Evolutionary conservation across 2,888 invertebrate species (phyloP).

Genomic region (Lordiphosa fenestrarum): DNA sequence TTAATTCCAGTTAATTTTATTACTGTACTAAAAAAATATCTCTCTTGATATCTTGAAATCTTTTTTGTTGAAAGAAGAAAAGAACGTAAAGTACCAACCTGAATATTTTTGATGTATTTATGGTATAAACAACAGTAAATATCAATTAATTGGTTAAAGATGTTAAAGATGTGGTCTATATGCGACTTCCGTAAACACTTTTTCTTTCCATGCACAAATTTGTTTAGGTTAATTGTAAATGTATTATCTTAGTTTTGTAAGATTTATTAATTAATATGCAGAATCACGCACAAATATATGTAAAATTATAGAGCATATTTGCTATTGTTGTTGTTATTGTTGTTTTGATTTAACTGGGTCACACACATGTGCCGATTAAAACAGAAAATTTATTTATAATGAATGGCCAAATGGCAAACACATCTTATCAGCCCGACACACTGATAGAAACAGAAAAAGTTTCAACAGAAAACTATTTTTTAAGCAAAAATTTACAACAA

Average conservation of each 20-base stretch:
- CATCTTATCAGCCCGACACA: constrained; percentile 10
- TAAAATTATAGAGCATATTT: constrained; percentile 44
- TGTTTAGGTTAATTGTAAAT: constrained; percentile 44
- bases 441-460: constrained; percentile 25
- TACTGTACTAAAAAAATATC: too few relatives aligned
- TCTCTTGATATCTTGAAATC: too few relatives aligned
- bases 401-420: constrained; percentile 15
- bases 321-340: constrained; percentile 39
- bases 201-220: constrained; percentile 33
- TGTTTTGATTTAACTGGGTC: constrained; percentile 60
- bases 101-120: constrained; percentile 8
- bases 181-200: constrained; percentile 28
- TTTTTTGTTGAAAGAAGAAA: not conserved
- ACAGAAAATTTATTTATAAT: constrained; percentile 55
- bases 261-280: constrained; percentile 66
- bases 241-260: constrained; percentile 17
- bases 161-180: constrained; percentile 10
- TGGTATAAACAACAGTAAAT: constrained; percentile 12
- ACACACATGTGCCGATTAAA: constrained; percentile 72
- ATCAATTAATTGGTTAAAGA: constrained; percentile 6
- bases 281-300: constrained; percentile 43
- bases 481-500: constrained; percentile 69
- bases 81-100: constrained; percentile 3
- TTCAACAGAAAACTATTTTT: constrained; percentile 20
- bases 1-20: too few relatives aligned